These are phyloP conservation scores for Parazoanthus atlanticus DNA, from an alignment of 92 coral and sea anemone species.

Conservation along the genomic window DNA sequence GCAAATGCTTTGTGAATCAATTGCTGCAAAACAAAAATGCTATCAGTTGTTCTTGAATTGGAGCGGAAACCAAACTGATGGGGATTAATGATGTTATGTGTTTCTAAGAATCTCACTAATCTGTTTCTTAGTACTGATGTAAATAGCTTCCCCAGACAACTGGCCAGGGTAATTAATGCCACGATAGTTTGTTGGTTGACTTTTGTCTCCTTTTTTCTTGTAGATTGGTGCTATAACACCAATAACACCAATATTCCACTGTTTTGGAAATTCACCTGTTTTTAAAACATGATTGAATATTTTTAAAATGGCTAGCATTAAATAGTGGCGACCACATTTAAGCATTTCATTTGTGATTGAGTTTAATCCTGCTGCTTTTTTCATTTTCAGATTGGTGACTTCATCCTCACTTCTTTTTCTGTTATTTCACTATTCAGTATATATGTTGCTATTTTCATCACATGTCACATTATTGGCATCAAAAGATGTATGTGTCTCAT, in stretches of 20 bases:
- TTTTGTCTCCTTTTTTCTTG: constrained; percentile 28
- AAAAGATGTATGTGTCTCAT: no score
- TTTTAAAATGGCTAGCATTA: constrained; percentile 8
- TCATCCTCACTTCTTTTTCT: constrained; percentile 14
- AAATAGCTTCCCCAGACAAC: constrained; percentile 31
- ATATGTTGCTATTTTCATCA: no score
- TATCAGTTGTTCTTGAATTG: background rate
- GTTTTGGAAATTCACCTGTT: constrained; percentile 17
- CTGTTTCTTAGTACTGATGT: background rate
- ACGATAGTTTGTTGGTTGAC: background rate
- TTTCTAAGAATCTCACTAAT: constrained; percentile 13
- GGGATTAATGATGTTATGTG: constrained; percentile 18
- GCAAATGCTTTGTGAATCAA: background rate
- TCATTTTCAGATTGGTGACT: constrained; percentile 8
- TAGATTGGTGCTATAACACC: constrained; percentile 37
- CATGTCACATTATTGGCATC: no score
- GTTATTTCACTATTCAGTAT: background rate
- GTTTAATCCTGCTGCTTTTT: constrained; percentile 10
- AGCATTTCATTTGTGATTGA: constrained; percentile 27
- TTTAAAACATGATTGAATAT: constrained; percentile 16
- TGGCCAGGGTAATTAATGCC: constrained; percentile 10
- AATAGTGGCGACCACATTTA: constrained; percentile 19
- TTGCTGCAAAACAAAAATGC: background rate
- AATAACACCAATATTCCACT: constrained; percentile 11
- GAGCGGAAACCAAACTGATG: constrained; percentile 26